Evolutionary conservation across 2,888 invertebrate genomes (phyloP).

Genomic region (Netelia inedita): DNA sequence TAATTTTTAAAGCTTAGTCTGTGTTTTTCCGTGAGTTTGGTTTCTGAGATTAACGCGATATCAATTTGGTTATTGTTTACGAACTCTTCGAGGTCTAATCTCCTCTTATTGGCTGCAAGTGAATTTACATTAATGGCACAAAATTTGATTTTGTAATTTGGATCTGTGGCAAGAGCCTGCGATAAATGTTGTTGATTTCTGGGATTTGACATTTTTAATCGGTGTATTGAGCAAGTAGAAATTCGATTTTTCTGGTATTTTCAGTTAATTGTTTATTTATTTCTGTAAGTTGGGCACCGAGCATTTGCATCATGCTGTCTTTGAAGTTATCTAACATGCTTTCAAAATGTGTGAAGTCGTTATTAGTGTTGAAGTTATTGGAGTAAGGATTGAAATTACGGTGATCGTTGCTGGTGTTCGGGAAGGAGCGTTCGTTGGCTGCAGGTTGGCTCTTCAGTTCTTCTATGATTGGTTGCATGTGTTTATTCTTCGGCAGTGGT

Average conservation of each 20-base stretch:
- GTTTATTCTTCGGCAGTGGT: neutral
- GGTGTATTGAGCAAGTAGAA: neutral
- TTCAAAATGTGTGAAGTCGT: neutral
- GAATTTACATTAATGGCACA: constrained; percentile 41
- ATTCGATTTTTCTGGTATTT: neutral
- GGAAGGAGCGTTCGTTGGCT: neutral
- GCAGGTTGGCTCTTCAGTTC: neutral
- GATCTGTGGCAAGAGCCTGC: neutral
- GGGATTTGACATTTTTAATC: neutral
- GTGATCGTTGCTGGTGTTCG: neutral
- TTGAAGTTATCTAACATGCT: neutral
- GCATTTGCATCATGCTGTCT: neutral
- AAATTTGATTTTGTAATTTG: constrained; percentile 29
- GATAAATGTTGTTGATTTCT: neutral
- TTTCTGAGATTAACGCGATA: constrained; percentile 42
- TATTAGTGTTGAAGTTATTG: constrained; percentile 1
- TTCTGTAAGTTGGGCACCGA: neutral
- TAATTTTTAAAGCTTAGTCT: constrained; percentile 30
- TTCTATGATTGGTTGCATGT: neutral
- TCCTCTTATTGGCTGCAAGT: neutral
- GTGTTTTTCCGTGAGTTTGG: constrained; percentile 41
- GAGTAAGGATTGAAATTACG: neutral
- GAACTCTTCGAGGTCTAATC: constrained; percentile 32
- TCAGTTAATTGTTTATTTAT: neutral
- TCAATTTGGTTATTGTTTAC: constrained; percentile 1